A percentile compares a stretch with the other conserved stretches of the same genome.
phyloP scores from a whole-genome alignment of 2,888 invertebrate species.

The Drosophila bunnanda region DNA sequence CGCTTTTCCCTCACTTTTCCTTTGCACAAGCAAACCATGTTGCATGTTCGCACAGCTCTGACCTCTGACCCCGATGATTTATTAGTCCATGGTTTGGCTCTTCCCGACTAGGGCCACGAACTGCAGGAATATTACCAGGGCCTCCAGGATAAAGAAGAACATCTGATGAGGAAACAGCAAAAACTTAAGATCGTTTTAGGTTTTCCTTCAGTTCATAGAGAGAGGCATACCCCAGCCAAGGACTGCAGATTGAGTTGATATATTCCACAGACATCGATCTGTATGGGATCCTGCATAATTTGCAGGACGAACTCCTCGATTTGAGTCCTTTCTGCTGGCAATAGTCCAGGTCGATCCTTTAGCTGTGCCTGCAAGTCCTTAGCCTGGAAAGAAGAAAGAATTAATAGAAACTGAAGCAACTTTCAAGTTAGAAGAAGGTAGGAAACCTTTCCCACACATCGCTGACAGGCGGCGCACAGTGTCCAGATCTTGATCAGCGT shows the following conservation, averaged over 20 bases:
- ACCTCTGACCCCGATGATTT: conserved; percentile 28
- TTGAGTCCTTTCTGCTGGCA: conserved; percentile 14
- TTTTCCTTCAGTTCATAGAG: too few relatives aligned
- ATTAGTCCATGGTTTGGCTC: conserved; percentile 18
- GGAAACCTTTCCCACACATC: conserved; percentile 55
- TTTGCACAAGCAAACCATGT: conserved; percentile 13
- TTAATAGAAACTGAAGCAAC: not conserved
- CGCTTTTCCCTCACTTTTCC: not conserved
- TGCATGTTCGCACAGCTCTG: conserved; percentile 15
- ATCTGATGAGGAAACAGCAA: conserved; percentile 44
- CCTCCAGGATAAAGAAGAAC: conserved; percentile 65
- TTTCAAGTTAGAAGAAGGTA: not conserved
- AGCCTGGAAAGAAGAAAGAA: conserved; percentile 35
- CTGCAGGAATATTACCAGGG: conserved; percentile 64
- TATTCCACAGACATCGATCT: conserved; percentile 64
- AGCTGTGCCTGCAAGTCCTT: conserved; percentile 43
- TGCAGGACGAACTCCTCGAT: conserved; percentile 68
- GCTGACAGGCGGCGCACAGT: conserved; percentile 57
- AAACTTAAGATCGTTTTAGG: not conserved
- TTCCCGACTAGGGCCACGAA: conserved; percentile 51
- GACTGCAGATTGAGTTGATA: conserved; percentile 68
- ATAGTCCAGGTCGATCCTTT: conserved; percentile 13
- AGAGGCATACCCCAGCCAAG: conserved; percentile 48
- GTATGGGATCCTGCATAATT: conserved; percentile 66
- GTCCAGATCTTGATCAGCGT: conserved; percentile 57